phyloP scores from a whole-genome alignment of 2,113 vertebrate species.

The Natator depressus region DNA sequence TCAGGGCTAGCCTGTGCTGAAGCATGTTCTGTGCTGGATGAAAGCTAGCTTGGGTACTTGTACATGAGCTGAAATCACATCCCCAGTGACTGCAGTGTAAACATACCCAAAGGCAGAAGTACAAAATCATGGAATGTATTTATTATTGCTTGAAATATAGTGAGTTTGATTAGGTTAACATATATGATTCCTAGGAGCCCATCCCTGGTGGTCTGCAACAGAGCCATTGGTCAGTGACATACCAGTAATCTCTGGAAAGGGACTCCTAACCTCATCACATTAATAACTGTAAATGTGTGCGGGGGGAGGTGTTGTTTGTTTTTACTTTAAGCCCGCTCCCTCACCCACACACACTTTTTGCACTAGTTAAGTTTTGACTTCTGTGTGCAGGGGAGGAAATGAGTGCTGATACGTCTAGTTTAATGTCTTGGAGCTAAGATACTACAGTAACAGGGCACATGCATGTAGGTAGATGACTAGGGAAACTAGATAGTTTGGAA shows the following conservation, averaged over 20 bases:
- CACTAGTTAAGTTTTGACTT: slow-evolving; percentile 34
- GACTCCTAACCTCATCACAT: background rate
- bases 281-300: background rate
- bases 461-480: background rate
- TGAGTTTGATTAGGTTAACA: background rate
- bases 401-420: background rate
- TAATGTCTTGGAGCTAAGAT: background rate
- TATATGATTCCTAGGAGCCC: background rate
- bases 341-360: background rate
- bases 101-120: background rate
- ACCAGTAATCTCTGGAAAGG: background rate
- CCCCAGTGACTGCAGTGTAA: background rate
- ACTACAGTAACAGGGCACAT: background rate
- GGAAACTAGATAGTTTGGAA: background rate
- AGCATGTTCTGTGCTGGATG: background rate
- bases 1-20: background rate
- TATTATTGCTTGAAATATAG: background rate
- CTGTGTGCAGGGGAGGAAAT: slow-evolving; percentile 18
- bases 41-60: background rate
- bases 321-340: background rate
- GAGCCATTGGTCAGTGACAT: background rate
- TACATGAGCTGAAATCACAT: background rate
- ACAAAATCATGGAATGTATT: background rate
- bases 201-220: background rate
- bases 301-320: background rate